Percentiles rank a stretch among this genome's conserved stretches.
These are phyloP conservation scores for Esox masquinongy DNA, from an alignment of 2,797 vertebrate genomes.

Conservation along the genomic window DNA sequence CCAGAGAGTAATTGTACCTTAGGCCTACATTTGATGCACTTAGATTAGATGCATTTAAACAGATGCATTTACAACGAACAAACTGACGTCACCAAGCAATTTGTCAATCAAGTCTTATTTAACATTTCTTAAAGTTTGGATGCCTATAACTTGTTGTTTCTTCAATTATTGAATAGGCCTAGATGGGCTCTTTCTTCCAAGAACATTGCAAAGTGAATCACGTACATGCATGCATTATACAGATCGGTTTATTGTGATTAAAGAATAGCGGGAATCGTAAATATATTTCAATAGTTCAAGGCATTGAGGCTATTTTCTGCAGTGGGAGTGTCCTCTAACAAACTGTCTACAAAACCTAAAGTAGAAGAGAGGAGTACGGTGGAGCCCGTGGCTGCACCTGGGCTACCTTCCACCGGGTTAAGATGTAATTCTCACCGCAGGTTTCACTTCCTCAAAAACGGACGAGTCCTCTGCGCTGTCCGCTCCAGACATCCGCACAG, in stretches of 20 bases:
- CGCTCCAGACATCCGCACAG: slow-evolving; percentile 81
- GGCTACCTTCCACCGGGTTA: slow-evolving; percentile 17
- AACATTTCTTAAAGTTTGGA: not conserved
- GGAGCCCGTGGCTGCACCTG: slow-evolving; percentile 32
- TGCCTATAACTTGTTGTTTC: too few relatives aligned
- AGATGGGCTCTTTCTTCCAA: not conserved
- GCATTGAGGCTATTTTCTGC: not conserved
- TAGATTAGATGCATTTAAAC: not conserved
- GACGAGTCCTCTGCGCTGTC: slow-evolving; percentile 79
- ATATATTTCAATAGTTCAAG: not conserved
- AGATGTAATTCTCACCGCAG: slow-evolving; percentile 67
- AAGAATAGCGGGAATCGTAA: not conserved
- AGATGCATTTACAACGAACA: not conserved
- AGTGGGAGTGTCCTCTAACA: not conserved
- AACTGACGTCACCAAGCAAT: not conserved
- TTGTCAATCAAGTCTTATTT: not conserved
- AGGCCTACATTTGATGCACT: not conserved
- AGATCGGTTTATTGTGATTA: not conserved
- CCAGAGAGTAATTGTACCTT: not conserved
- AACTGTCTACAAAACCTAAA: not conserved
- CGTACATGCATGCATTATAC: not conserved
- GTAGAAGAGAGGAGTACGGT: slow-evolving; percentile 7
- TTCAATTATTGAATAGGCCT: not conserved
- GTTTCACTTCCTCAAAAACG: slow-evolving; percentile 91
- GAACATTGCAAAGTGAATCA: not conserved